Percentiles rank a stretch among this genome's conserved stretches.
phyloP scores from a whole-genome alignment of 2,113 vertebrate species.

The Probosciger aterrimus region DNA sequence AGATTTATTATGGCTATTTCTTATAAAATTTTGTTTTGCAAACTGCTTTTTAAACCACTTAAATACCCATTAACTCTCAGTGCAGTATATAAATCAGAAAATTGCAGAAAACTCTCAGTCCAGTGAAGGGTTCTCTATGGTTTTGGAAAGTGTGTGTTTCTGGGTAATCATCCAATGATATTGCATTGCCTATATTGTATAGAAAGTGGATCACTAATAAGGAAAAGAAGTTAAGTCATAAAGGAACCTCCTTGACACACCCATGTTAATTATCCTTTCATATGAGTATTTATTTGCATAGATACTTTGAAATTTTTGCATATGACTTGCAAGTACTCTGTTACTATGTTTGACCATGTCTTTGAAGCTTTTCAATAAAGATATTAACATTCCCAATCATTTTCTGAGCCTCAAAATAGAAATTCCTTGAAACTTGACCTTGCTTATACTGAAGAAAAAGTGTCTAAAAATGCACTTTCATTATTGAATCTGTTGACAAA shows the following conservation, averaged over 20 bases:
- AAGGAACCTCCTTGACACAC: background rate
- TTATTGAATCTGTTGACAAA: background rate
- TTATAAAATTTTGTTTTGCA: background rate
- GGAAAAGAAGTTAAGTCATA: background rate
- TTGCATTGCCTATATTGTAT: background rate
- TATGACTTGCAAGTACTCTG: background rate
- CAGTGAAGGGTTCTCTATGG: background rate
- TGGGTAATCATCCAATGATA: background rate
- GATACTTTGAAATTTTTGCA: background rate
- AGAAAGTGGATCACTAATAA: background rate
- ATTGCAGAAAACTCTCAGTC: background rate
- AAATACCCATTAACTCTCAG: background rate
- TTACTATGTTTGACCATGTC: background rate
- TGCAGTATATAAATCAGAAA: background rate
- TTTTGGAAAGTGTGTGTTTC: background rate
- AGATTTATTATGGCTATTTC: background rate
- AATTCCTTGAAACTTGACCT: background rate
- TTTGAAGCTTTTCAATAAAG: background rate
- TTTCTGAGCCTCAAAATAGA: background rate
- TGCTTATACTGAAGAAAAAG: background rate
- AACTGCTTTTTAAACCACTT: slow-evolving; percentile 1
- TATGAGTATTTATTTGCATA: background rate
- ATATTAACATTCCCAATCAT: background rate
- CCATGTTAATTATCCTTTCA: background rate
- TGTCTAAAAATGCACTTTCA: background rate